Base-by-base conservation (phyloP, 2,888 invertebrate genomes). In the Brachyopa scutellaris region DNA sequence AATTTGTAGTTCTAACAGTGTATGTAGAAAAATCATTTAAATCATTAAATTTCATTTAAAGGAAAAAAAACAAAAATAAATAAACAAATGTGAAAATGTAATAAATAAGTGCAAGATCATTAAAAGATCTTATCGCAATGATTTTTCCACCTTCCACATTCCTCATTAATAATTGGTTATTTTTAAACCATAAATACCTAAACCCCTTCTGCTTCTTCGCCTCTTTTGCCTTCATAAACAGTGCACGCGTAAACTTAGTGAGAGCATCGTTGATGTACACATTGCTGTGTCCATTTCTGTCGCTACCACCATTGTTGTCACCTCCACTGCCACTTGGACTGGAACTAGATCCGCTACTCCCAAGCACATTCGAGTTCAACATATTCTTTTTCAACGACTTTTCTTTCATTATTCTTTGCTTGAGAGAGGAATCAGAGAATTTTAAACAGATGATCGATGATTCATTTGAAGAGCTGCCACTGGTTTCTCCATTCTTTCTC, bases 101-200 rank as follows among this genome's bases (percentile, higher is more conserved):
- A 3, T 26, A 26, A 33, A 33, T n/a, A 1, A 33, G 33, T n/a
- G 8, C 33, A 33, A 33, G 33, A 33, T 9, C 33, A n/a, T 11
- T 38, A 8, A 57, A 57, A 7, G 57, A 57, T 38, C 9, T 57
- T 2, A 57, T 15, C 1, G 38, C 15, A 23, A 38, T 40, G 5
- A 59, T 19, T 17, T 59, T 59, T 59, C 29, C 40, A 40, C 23
- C 57, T 11, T 59, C 57, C 2, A 15, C 11, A 3, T 57, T 40
- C 13, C 57, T 59, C 2, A 40, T 13, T 11, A 29, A 31, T 26
- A 59, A 26, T 29, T 40, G 26, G 11, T 59, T 42, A n/a, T 21
- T 7, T 21, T 11, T 57, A 2, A 8, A 59, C 57, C 57, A 59
- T n/a, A 17, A 31, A 59, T 9, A 40, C 15, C 40, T 40, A 26